A percentile compares a stretch with the other conserved stretches of the same genome.
Conservation (phyloP, 2,888 invertebrate species). For the Hydrotaea diabolus region DNA sequence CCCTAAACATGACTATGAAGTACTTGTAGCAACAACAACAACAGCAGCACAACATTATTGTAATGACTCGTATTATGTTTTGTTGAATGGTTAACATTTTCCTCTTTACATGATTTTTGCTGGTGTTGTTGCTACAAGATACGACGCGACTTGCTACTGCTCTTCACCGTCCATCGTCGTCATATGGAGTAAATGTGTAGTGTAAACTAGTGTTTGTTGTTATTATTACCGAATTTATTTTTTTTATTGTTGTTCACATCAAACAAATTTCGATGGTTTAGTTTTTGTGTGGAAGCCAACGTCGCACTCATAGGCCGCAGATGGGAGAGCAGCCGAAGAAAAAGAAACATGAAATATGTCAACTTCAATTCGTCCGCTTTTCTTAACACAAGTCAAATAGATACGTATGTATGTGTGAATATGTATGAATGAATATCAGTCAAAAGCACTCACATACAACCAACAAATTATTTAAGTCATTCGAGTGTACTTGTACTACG, state of each 20-base stretch:
- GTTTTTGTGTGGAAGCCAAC: neutral
- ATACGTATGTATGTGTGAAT: neutral
- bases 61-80: conserved; percentile 20
- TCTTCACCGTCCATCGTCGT: too few relatives aligned
- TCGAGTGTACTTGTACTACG: too few relatives aligned
- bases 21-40: conserved; percentile 12
- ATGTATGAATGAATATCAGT: too few relatives aligned
- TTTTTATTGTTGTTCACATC: neutral
- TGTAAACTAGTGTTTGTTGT: neutral
- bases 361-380: conserved; percentile 47
- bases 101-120: conserved; percentile 27
- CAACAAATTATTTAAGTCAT: neutral
- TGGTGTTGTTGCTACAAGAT: neutral
- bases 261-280: neutral
- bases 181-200: neutral
- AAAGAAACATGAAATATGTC: conserved; percentile 50
- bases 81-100: conserved; percentile 34
- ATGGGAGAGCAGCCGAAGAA: neutral
- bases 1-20: conserved; percentile 13
- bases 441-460: neutral
- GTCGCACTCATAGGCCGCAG: neutral
- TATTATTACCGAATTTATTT: neutral
- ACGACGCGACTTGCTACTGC: neutral
- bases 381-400: conserved; percentile 46
- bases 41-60: conserved; percentile 14